Evolutionary conservation across 2,797 vertebrate genomes (phyloP).

Genomic region (Leuciscus waleckii): DNA sequence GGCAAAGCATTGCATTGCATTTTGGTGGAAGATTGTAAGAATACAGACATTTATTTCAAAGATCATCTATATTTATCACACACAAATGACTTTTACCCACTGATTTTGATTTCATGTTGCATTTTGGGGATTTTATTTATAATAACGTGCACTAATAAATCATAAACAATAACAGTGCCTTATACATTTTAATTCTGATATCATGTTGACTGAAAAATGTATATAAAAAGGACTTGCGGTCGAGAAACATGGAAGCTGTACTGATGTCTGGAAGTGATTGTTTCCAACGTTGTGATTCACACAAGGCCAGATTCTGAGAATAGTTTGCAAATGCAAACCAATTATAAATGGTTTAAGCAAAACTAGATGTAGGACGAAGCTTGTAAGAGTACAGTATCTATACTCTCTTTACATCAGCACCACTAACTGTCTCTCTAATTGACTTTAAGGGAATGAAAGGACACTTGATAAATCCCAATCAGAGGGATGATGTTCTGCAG

Average conservation of each 20-base stretch:
- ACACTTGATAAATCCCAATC: constrained; percentile 34
- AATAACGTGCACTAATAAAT: not conserved
- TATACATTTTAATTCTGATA: not conserved
- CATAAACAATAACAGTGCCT: not conserved
- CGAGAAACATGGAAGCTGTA: not conserved
- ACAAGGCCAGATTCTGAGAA: not conserved
- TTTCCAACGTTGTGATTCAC: not conserved
- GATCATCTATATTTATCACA: no score
- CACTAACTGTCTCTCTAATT: constrained; percentile 3
- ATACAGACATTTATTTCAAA: not conserved
- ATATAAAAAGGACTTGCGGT: not conserved
- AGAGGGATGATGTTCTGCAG: constrained; percentile 60
- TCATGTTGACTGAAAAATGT: not conserved
- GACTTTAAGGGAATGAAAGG: constrained; percentile 17
- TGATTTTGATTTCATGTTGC: not conserved
- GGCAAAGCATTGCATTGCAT: not conserved
- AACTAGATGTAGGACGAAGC: not conserved
- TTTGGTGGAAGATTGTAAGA: not conserved
- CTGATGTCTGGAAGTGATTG: not conserved
- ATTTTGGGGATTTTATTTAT: not conserved
- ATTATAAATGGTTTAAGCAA: not conserved
- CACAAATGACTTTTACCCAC: no score
- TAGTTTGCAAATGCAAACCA: not conserved
- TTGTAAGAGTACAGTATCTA: no score
- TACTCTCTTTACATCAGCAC: constrained; percentile 24